A percentile compares a stretch with the other conserved stretches of the same genome.
Evolutionary conservation across 2,888 invertebrate genomes (phyloP).

Genomic region (Oscheius sp.): DNA sequence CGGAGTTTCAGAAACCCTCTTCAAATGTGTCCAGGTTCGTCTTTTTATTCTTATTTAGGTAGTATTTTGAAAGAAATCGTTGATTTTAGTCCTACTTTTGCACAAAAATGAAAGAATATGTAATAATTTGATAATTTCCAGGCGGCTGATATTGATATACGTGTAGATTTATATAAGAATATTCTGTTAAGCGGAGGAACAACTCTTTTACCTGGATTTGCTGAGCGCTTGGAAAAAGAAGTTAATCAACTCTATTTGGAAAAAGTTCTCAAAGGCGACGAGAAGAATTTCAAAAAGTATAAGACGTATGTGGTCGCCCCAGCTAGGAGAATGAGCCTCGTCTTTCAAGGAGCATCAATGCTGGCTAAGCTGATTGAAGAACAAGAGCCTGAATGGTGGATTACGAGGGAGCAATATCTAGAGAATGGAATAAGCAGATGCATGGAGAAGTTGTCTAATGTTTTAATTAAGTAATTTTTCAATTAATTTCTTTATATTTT

Average conservation of each 20-base stretch:
- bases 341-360: constrained; percentile 98
- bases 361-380: constrained; percentile 97
- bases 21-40: constrained; percentile 95
- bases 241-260: constrained; percentile 96
- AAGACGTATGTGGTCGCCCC: constrained; percentile 99
- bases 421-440: constrained; percentile 83
- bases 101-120: too few relatives aligned
- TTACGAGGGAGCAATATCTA: constrained; percentile 89
- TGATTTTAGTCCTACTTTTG: too few relatives aligned
- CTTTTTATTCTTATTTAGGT: constrained; percentile 77
- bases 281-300: constrained; percentile 85
- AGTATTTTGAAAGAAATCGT: not conserved
- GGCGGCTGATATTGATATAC: constrained; percentile 78
- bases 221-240: constrained; percentile 90
- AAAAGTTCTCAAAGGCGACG: constrained; percentile 91
- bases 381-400: constrained; percentile 89
- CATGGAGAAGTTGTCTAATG: constrained; percentile 76
- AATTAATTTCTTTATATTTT: too few relatives aligned
- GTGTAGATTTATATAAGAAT: constrained; percentile 95
- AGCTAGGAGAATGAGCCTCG: constrained; percentile 98
- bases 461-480: too few relatives aligned
- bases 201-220: constrained; percentile 94
- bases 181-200: constrained; percentile 97
- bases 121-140: not conserved
- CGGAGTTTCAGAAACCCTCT: constrained; percentile 81